Percentiles rank a stretch among this genome's conserved stretches.
phyloP scores from a whole-genome alignment of 1,140 invertebrate genomes.

The Drosophila albomicans region DNA sequence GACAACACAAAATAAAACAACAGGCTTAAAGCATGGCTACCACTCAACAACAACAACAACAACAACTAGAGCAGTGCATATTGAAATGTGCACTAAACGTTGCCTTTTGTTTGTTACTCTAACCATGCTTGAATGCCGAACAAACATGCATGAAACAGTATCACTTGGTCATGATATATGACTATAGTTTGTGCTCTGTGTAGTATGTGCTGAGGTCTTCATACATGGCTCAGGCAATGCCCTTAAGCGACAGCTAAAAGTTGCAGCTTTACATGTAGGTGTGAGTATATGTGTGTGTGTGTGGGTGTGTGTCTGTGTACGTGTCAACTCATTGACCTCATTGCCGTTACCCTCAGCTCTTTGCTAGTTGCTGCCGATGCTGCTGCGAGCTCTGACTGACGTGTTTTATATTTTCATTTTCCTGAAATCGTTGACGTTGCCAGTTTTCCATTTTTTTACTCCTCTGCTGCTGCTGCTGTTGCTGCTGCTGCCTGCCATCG shows the following conservation, averaged over 20 bases:
- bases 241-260: slow-evolving; percentile 34
- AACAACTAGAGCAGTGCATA: background rate
- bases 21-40: background rate
- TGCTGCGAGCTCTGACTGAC: slow-evolving; percentile 20
- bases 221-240: slow-evolving; percentile 31
- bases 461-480: background rate
- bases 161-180: slow-evolving; percentile 50
- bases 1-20: slow-evolving; percentile 15
- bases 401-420: slow-evolving; percentile 18
- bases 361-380: slow-evolving; percentile 14
- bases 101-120: slow-evolving; percentile 49
- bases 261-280: slow-evolving; percentile 12
- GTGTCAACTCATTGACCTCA: slow-evolving; percentile 61
- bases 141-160: slow-evolving; percentile 70
- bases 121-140: slow-evolving; percentile 48
- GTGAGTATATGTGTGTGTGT: slow-evolving; percentile 1
- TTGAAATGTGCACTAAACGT: slow-evolving; percentile 29
- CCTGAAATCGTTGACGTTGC: slow-evolving; percentile 32
- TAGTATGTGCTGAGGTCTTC: slow-evolving; percentile 3
- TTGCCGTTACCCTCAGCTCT: slow-evolving; percentile 24
- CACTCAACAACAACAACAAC: slow-evolving; percentile 6
- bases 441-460: slow-evolving; percentile 14
- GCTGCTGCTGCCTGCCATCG: background rate
- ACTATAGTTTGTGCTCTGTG: background rate
- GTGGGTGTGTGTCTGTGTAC: slow-evolving; percentile 28